Evolutionary conservation across 2,888 invertebrate genomes (phyloP), one percentile per base, ranked within the genome.

Genomic region (Chironomus tentans): DNA sequence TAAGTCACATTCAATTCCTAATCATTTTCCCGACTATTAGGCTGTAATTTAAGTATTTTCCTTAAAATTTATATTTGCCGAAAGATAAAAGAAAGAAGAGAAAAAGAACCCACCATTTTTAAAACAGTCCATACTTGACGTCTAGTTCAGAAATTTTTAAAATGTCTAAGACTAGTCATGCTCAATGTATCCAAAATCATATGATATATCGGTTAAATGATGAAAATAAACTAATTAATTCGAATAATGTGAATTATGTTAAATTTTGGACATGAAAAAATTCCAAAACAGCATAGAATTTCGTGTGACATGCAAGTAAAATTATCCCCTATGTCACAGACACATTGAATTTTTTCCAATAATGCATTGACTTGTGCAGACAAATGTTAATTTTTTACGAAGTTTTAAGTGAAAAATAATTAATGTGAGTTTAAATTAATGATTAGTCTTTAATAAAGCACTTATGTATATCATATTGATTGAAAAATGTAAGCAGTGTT

Each of bases 301-400:
- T 13, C 65, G 12, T 10, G 71, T 71, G 71, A 71, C 71, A 71
- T n/a, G 7, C 21, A 0, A 15, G 10, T 15, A n/a, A 10, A 47
- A 50, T 56, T 22, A 21, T 38, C 38, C 18, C 72, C 72, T 28
- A 46, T 38, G 62, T 38, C 72, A 72, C 61, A 61, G 50, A 72
- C 61, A 72, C 72, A 72, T 62, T 21, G 70, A 70, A 15, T 50
- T 70, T 72, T 72, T 72, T 18, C 61, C 62, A 28, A 62, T 46
- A 72, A 72, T 72, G 62, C 72, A 72, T 72, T 61, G 72, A 72
- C 50, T 68, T 50, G 61, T 50, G 72, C 72, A 72, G 72, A 72
- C 72, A 72, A 72, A 72, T 61, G 61, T 72, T 28, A 5, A 72
- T 62, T 50, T 21, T 62, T 72, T 22, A 38, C n/a, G 13, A 72